These are phyloP conservation scores for Chloroclysta siterata DNA, from an alignment of 2,888 invertebrate genomes.

Conservation along the genomic window DNA sequence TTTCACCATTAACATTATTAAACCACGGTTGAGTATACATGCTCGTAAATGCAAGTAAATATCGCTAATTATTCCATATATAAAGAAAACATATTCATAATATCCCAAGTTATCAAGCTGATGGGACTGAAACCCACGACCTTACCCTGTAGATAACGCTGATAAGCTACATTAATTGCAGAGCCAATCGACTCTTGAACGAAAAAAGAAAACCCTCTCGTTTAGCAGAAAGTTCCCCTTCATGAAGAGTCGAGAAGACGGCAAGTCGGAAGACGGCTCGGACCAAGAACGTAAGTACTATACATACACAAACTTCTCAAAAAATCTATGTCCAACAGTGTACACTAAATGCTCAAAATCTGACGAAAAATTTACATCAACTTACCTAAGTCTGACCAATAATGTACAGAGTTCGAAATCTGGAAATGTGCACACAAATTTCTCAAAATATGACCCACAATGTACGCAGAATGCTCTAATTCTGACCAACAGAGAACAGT, in stretches of 20 bases:
- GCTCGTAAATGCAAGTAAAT: background rate
- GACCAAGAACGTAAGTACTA: constrained; percentile 97
- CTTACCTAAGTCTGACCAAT: background rate
- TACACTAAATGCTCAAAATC: background rate
- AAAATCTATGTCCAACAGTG: background rate
- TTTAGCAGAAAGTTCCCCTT: constrained; percentile 99
- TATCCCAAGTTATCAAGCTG: background rate
- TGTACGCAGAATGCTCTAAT: background rate
- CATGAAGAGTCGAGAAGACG: constrained; percentile 99
- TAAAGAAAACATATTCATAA: background rate
- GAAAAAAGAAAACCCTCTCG: constrained; percentile 99
- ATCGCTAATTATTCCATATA: background rate
- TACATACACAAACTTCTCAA: constrained; percentile 10
- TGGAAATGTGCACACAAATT: no score
- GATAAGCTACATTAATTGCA: constrained; percentile 41
- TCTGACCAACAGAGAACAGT: no score
- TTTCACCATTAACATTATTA: background rate
- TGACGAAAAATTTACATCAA: background rate
- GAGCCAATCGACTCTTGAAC: constrained; percentile 96
- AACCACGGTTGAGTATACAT: background rate
- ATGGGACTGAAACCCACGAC: background rate
- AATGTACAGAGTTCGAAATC: background rate
- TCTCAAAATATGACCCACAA: no score
- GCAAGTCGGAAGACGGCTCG: constrained; percentile 97
- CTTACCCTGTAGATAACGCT: background rate